Percentiles rank a stretch among this genome's conserved stretches.
These are phyloP conservation scores for Trilocha varians DNA, from an alignment of 2,888 invertebrate genomes.

Conservation along the genomic window DNA sequence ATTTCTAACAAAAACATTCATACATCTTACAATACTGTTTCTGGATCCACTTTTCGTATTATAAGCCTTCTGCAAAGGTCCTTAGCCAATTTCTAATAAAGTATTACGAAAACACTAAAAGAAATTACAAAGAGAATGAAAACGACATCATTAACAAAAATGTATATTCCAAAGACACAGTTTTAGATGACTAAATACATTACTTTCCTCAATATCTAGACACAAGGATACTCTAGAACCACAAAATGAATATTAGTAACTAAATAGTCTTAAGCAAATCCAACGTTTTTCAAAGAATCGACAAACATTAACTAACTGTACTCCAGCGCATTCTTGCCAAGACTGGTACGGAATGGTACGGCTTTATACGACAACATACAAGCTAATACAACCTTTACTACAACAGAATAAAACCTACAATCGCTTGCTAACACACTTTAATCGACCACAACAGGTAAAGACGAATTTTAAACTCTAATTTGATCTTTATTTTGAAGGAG, in stretches of 20 bases:
- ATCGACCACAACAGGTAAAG: conserved; percentile 1
- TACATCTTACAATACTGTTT: too few relatives aligned
- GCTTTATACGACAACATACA: conserved; percentile 11
- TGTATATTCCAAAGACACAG: too few relatives aligned
- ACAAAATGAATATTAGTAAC: background rate
- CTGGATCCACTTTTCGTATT: too few relatives aligned
- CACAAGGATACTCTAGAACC: background rate
- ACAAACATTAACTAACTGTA: conserved; percentile 25
- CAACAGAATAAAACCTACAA: conserved; percentile 17
- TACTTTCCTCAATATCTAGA: too few relatives aligned
- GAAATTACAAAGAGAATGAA: too few relatives aligned
- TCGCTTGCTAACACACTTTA: conserved; percentile 3
- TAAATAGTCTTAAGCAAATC: background rate
- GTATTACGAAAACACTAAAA: too few relatives aligned
- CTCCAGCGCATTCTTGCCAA: conserved; percentile 44
- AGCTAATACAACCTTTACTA: conserved; percentile 22
- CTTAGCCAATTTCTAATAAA: too few relatives aligned
- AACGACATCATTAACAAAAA: too few relatives aligned
- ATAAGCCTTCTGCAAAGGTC: too few relatives aligned
- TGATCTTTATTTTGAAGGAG: background rate
- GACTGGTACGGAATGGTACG: conserved; percentile 60
- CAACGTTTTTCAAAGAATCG: background rate
- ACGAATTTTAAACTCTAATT: background rate
- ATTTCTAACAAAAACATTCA: too few relatives aligned
- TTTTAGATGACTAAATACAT: too few relatives aligned